These are phyloP conservation scores for Silurus lanzhouensis DNA, from an alignment of 2,797 vertebrate genomes.

Conservation along the genomic window DNA sequence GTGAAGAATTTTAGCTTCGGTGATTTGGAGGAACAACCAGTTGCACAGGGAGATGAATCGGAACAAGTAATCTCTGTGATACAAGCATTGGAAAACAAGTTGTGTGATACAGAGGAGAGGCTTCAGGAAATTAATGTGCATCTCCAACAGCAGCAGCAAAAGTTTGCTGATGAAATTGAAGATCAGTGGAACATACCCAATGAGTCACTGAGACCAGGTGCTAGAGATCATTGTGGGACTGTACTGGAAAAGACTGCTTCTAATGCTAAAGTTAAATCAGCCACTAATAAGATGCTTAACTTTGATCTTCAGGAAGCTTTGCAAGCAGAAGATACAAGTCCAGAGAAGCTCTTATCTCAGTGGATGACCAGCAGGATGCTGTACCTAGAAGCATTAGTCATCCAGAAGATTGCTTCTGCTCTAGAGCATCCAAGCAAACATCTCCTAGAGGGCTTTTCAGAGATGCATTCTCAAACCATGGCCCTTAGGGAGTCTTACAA, in stretches of 20 bases:
- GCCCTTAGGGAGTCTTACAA: constrained; percentile 21
- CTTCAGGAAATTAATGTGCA: constrained; percentile 84
- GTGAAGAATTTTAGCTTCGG: constrained; percentile 67
- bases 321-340: neutral
- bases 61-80: constrained; percentile 86
- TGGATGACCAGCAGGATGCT: constrained; percentile 61
- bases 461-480: constrained; percentile 40
- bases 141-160: constrained; percentile 81
- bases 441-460: constrained; percentile 58
- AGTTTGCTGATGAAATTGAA: constrained; percentile 42
- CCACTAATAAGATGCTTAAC: constrained; percentile 9
- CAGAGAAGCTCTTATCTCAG: constrained; percentile 20
- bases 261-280: neutral
- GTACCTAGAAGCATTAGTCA: constrained; percentile 77
- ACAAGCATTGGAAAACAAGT: constrained; percentile 86
- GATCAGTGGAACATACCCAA: constrained; percentile 71
- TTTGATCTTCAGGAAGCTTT: constrained; percentile 13
- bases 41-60: constrained; percentile 66
- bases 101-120: constrained; percentile 88
- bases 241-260: constrained; percentile 59
- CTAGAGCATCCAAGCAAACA: constrained; percentile 73
- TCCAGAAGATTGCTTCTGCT: constrained; percentile 82
- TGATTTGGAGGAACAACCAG: constrained; percentile 65
- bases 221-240: constrained; percentile 65
- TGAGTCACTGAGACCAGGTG: constrained; percentile 63